phyloP scores from a whole-genome alignment of 1,140 invertebrate species.

The Sitophilus oryzae region DNA sequence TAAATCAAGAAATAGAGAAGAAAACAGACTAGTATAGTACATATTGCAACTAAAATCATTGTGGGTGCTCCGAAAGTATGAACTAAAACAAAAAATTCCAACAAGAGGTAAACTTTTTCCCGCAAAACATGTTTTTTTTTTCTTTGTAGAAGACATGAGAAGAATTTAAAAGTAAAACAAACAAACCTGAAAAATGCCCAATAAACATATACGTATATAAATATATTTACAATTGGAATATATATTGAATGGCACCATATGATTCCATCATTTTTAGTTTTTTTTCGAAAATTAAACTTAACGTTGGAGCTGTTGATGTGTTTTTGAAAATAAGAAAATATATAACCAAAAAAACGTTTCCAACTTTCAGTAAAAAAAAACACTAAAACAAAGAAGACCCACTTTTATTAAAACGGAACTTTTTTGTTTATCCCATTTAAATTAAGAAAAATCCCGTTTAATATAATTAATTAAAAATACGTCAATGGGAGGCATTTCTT shows the following conservation, averaged over 20 bases:
- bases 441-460: no score
- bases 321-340: neutral
- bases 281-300: conserved; percentile 10
- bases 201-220: conserved; percentile 34
- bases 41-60: conserved; percentile 31
- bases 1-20: conserved; percentile 16
- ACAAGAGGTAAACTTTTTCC: conserved; percentile 23
- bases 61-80: conserved; percentile 10
- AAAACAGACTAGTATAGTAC: conserved; percentile 32
- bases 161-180: conserved; percentile 32
- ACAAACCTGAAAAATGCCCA: conserved; percentile 36
- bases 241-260: conserved; percentile 39
- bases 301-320: conserved; percentile 9
- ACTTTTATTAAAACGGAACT: conserved; percentile 22
- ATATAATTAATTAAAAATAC: no score
- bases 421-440: no score
- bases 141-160: neutral
- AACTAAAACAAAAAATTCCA: conserved; percentile 25
- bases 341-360: neutral
- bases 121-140: conserved; percentile 2
- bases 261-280: conserved; percentile 34
- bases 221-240: conserved; percentile 30
- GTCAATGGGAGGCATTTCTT: no score
- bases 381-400: conserved; percentile 17
- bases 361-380: conserved; percentile 1